A percentile compares a stretch with the other conserved stretches of the same genome.
Evolutionary conservation across 2,888 invertebrate species (phyloP).

Genomic region (Oligia fasciuncula): DNA sequence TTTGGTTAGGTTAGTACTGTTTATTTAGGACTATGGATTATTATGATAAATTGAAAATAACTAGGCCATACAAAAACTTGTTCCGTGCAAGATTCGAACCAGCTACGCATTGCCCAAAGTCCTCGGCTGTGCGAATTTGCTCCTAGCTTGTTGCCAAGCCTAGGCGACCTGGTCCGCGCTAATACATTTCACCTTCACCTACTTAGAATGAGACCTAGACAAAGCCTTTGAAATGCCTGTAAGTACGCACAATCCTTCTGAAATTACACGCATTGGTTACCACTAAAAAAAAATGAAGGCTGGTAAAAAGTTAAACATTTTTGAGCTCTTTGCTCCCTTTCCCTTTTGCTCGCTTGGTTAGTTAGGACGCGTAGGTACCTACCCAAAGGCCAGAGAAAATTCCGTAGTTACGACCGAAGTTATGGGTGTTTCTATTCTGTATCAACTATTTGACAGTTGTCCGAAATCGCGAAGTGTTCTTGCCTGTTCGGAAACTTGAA

Average conservation of each 20-base stretch:
- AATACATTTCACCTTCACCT: conserved; percentile 52
- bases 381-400: no score
- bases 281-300: no score
- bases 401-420: no score
- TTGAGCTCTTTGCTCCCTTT: no score
- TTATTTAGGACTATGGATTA: neutral
- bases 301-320: no score
- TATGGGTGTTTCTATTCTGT: no score
- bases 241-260: conserved; percentile 32
- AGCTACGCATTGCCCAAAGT: neutral
- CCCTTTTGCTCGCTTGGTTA: no score
- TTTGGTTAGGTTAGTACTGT: neutral
- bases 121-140: neutral
- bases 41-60: neutral
- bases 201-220: conserved; percentile 29
- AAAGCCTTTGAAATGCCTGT: conserved; percentile 56
- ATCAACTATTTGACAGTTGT: no score
- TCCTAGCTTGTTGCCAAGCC: conserved; percentile 1
- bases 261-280: no score
- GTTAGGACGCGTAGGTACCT: no score
- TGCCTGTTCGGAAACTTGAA: no score
- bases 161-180: conserved; percentile 8
- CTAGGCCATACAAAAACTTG: neutral
- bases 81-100: neutral
- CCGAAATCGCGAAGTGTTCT: no score